phyloP scores from a whole-genome alignment of 2,888 invertebrate genomes.

The Balanococcus diminutus region DNA sequence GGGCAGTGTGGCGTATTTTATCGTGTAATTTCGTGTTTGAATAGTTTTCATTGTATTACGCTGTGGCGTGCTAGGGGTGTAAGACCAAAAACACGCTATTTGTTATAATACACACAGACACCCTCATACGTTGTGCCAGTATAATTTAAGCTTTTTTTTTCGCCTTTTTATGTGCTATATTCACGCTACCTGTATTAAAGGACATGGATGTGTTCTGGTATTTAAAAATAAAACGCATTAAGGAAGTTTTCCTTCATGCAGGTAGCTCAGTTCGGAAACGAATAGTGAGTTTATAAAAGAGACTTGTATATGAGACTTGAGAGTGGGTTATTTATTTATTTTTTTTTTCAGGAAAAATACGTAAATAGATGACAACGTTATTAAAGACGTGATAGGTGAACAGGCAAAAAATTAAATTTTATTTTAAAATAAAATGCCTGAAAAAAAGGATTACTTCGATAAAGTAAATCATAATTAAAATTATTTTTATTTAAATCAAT shows the following conservation, averaged over 20 bases:
- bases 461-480: no score
- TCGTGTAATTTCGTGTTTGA: conserved; percentile 38
- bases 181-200: conserved; percentile 4
- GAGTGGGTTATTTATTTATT: neutral
- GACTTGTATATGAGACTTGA: no score
- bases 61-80: conserved; percentile 32
- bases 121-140: conserved; percentile 12
- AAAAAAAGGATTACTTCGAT: no score
- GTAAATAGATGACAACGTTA: no score
- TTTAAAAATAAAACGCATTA: conserved; percentile 20
- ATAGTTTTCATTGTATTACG: conserved; percentile 42
- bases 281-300: no score
- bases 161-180: conserved; percentile 22
- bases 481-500: no score
- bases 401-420: no score
- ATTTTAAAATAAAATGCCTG: no score
- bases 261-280: neutral
- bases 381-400: no score
- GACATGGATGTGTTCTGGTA: conserved; percentile 31
- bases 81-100: conserved; percentile 18
- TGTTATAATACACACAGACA: conserved; percentile 25
- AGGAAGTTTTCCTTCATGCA: neutral
- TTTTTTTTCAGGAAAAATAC: no score
- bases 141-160: conserved; percentile 28
- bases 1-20: conserved; percentile 36